Evolutionary conservation across 2,113 vertebrate species (phyloP).

Genomic region (Rhegmatorhina hoffmannsi): DNA sequence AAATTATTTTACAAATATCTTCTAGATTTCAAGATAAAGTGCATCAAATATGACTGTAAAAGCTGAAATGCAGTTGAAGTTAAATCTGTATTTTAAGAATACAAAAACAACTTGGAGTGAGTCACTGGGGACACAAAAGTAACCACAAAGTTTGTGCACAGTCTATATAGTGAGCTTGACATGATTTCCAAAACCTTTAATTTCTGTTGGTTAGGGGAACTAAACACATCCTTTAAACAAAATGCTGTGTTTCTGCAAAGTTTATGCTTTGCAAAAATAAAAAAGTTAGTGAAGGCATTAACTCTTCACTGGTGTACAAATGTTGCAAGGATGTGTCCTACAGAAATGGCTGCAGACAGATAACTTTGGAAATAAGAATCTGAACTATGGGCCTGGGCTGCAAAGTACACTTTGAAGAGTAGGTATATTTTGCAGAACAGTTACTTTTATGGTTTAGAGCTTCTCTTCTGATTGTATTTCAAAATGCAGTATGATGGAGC

Average conservation of each 20-base stretch:
- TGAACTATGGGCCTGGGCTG: background rate
- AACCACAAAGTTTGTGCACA: slow-evolving; percentile 62
- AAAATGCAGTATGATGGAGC: background rate
- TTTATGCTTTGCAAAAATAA: background rate
- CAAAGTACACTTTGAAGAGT: background rate
- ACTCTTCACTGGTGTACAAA: background rate
- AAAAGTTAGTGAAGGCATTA: background rate
- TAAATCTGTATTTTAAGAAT: slow-evolving; percentile 71
- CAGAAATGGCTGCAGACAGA: background rate
- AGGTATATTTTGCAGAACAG: background rate
- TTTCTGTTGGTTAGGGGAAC: slow-evolving; percentile 67
- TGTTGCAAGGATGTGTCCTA: background rate
- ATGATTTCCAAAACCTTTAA: slow-evolving; percentile 67
- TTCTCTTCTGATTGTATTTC: background rate
- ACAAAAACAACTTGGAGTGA: slow-evolving; percentile 57
- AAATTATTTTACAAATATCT: slow-evolving; percentile 28
- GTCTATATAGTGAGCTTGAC: slow-evolving; percentile 56
- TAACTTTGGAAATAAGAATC: background rate
- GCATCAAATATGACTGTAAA: background rate
- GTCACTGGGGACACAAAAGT: slow-evolving; percentile 46
- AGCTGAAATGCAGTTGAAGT: slow-evolving; percentile 28
- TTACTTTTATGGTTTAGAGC: background rate
- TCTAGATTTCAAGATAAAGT: background rate
- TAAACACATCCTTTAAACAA: slow-evolving; percentile 57
- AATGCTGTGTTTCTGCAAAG: slow-evolving; percentile 34